phyloP scores from a whole-genome alignment of 2,888 invertebrate genomes.

The Pomacea canaliculata region DNA sequence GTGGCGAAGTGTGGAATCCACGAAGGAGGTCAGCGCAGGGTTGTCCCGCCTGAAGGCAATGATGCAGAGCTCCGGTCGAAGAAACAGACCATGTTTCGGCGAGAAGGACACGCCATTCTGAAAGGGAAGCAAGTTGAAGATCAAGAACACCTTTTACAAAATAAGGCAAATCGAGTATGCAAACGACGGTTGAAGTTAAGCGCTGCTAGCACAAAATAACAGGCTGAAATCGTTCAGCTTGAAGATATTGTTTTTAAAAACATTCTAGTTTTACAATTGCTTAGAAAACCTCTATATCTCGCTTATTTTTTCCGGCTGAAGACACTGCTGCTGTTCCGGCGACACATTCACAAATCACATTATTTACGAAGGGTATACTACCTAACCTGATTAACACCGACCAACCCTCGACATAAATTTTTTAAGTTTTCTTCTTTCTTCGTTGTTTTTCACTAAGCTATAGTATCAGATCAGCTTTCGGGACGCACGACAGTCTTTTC shows the following conservation, averaged over 20 bases:
- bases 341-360: no score
- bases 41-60: constrained; percentile 49
- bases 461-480: no score
- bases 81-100: constrained; percentile 46
- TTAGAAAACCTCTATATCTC: no score
- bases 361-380: no score
- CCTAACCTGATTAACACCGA: no score
- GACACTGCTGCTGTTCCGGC: no score
- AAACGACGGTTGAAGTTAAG: background rate
- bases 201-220: background rate
- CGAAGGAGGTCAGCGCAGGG: constrained; percentile 43
- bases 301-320: no score
- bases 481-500: no score
- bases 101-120: constrained; percentile 50
- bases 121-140: background rate
- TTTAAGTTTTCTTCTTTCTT: no score
- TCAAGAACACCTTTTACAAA: background rate
- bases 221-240: background rate
- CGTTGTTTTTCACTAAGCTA: no score
- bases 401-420: no score
- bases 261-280: no score
- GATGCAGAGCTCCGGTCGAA: constrained; percentile 54
- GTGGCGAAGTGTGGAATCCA: constrained; percentile 50
- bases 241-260: background rate
- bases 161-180: background rate